Evolutionary conservation across 92 coral and sea anemone genomes (phyloP).

Genomic region (Metridium senile): DNA sequence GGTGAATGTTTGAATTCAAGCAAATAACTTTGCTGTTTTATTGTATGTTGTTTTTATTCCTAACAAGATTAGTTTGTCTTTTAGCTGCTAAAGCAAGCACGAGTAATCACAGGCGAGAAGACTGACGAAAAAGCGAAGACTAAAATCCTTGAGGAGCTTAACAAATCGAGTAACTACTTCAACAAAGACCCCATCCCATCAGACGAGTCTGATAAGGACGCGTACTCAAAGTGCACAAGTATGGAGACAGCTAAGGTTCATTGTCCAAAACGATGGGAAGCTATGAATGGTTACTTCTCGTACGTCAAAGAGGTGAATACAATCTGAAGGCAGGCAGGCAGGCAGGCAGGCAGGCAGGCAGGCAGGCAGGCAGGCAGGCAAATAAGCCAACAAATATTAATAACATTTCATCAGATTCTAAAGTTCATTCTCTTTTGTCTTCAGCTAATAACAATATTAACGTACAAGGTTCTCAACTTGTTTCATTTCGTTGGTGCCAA

Average conservation of each 20-base stretch:
- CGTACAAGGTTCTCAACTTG: conserved; percentile 59
- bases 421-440: not conserved
- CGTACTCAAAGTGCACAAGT: conserved; percentile 60
- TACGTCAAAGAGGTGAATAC: conserved; percentile 70
- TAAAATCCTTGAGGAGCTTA: conserved; percentile 45
- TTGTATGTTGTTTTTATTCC: too few relatives aligned
- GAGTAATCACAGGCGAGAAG: conserved; percentile 32
- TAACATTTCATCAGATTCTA: not conserved
- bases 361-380: too few relatives aligned
- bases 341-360: too few relatives aligned
- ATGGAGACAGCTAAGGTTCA: conserved; percentile 74
- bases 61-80: not conserved
- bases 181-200: conserved; percentile 71
- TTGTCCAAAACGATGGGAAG: conserved; percentile 77
- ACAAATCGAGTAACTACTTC: conserved; percentile 59
- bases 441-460: not conserved
- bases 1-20: too few relatives aligned
- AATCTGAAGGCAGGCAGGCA: too few relatives aligned
- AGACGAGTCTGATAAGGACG: conserved; percentile 68
- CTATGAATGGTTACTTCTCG: conserved; percentile 64
- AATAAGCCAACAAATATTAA: not conserved
- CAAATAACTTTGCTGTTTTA: too few relatives aligned
- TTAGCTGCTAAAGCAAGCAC: not conserved
- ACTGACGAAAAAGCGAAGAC: conserved; percentile 58
- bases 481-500: conserved; percentile 78